A percentile compares a stretch with the other conserved stretches of the same genome.
phyloP scores from a whole-genome alignment of 2,888 invertebrate genomes.

The Heteromyza rotundicornis region DNA sequence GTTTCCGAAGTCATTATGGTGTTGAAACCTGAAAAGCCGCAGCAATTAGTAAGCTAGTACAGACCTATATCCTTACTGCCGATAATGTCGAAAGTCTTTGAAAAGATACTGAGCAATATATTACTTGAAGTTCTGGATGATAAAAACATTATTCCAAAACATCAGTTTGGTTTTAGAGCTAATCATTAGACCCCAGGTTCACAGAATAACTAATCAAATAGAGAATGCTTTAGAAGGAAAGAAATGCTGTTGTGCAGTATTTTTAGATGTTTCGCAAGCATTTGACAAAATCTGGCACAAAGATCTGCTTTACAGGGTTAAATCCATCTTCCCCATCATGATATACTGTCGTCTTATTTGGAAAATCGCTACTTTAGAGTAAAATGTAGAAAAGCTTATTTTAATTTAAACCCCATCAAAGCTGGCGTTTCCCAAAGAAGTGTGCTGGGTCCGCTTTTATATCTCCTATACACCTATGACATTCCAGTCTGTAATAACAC shows the following conservation, averaged over 20 bases:
- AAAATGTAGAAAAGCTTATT: too few relatives aligned
- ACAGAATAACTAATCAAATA: neutral
- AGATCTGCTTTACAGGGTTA: too few relatives aligned
- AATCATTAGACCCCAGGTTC: neutral
- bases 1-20: neutral
- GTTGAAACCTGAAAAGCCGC: neutral
- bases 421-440: constrained; percentile 4
- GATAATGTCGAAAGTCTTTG: neutral
- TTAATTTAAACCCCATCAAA: too few relatives aligned
- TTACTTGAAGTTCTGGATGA: neutral
- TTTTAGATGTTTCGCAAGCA: constrained; percentile 6
- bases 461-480: neutral
- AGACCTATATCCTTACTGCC: neutral
- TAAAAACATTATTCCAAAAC: neutral
- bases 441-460: neutral
- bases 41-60: neutral
- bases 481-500: neutral
- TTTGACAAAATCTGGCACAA: constrained; percentile 3
- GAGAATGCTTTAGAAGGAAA: neutral
- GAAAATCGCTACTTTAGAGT: too few relatives aligned
- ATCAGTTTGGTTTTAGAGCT: neutral
- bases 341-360: too few relatives aligned
- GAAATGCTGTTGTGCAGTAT: constrained; percentile 1
- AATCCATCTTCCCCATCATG: too few relatives aligned
- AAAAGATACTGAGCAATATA: neutral